Percentiles rank a stretch among this genome's conserved stretches.
phyloP scores from a whole-genome alignment of 1,140 invertebrate genomes.

The Drosophila sucinea region DNA sequence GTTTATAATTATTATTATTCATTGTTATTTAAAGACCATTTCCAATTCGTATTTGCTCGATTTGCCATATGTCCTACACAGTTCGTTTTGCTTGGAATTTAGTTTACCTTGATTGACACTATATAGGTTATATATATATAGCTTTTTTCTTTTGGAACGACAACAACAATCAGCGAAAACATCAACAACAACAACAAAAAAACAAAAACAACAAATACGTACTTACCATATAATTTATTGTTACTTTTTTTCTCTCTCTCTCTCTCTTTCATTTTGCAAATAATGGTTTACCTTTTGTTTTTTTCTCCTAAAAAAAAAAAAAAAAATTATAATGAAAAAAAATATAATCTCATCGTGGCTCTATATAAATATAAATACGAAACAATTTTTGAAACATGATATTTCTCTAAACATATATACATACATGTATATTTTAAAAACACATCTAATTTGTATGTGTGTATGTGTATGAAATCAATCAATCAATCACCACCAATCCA shows the following conservation, averaged over 20 bases:
- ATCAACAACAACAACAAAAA: slow-evolving; percentile 48
- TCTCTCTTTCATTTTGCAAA: slow-evolving; percentile 69
- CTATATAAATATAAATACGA: not conserved
- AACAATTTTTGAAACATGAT: slow-evolving; percentile 17
- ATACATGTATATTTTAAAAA: slow-evolving; percentile 41
- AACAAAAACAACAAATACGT: slow-evolving; percentile 72
- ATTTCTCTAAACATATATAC: not conserved
- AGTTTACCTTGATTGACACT: slow-evolving; percentile 41
- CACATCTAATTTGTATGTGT: slow-evolving; percentile 4
- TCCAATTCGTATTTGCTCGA: slow-evolving; percentile 38
- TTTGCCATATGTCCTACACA: slow-evolving; percentile 7
- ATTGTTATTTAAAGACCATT: slow-evolving; percentile 20
- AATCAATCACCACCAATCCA: slow-evolving; percentile 72
- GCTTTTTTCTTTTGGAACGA: slow-evolving; percentile 62
- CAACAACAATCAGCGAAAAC: slow-evolving; percentile 61
- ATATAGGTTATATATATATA: slow-evolving; percentile 20
- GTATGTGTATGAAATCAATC: slow-evolving; percentile 32
- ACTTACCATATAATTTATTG: slow-evolving; percentile 68
- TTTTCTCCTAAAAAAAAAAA: slow-evolving; percentile 71
- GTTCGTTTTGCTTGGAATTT: slow-evolving; percentile 68
- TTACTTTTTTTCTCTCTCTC: slow-evolving; percentile 55
- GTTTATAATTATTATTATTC: not conserved
- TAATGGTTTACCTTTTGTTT: slow-evolving; percentile 58
- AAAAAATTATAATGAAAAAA: not conserved
- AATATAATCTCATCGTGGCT: not conserved